Evolutionary conservation across 2,888 invertebrate species (phyloP), one percentile per base, ranked within the genome.

Genomic region (Nephrotoma guestfalica): DNA sequence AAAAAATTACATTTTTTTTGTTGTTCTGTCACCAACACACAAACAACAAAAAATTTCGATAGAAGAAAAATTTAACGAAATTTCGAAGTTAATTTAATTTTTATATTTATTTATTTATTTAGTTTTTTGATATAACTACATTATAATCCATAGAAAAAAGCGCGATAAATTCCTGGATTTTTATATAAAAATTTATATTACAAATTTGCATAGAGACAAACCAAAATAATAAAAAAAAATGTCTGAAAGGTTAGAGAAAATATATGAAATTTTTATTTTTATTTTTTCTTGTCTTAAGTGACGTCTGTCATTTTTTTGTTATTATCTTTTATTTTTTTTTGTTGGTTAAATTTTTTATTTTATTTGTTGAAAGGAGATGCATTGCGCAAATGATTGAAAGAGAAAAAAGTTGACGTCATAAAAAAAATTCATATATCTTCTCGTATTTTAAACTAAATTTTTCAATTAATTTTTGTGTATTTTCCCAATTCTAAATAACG

Each of bases 321-420:
- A 41, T 84, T 84, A 30, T 30, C 41, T 84, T 84, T 41, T 84
- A 30, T 84, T 84, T 84, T 84, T 84, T 41, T 84, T 41, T 84
- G 84, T 84, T 84, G 84, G 84, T 84, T 84, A 71, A 30, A 30
- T 71, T 71, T 30, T 71, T 71, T 30, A 30, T 71, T 30, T 71
- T 71, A 71, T 71, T 71, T 71, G 71, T 71, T 71, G 30, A 71
- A 71, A 71, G 71, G 71, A 71, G 85, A 43, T 85, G 85, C 85
- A 85, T 85, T 85, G 85, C 85, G 85, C 85, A 85, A 85, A 85
- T 41, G 84, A 84, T 84, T 42, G 42, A 41, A 84, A 84, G 41
- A 85, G 42, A 30, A 85, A 85, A 43, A 85, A 85, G 85, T 43
- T 85, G 85, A 85, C 85, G 85, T 85, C 85, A 85, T 85, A 85